phyloP scores from a whole-genome alignment of 2,888 invertebrate genomes.

The Hipparchia sbordonii region DNA sequence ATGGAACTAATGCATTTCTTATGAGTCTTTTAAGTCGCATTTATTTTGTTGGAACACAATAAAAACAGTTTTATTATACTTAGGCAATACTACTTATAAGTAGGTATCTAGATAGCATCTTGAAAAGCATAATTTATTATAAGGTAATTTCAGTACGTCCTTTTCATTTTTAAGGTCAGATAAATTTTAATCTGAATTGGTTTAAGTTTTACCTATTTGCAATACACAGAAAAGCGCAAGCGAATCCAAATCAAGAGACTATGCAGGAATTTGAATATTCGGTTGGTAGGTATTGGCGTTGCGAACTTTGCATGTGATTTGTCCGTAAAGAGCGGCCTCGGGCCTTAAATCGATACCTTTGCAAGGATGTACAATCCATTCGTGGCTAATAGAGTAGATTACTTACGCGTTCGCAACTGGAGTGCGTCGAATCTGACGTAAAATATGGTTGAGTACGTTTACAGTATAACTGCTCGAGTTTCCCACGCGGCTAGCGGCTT shows the following conservation, averaged over 20 bases:
- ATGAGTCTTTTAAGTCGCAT: conserved; percentile 4
- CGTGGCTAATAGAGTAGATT: conserved; percentile 65
- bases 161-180: background rate
- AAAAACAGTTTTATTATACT: background rate
- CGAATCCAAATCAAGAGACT: conserved; percentile 12
- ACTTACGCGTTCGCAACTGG: conserved; percentile 57
- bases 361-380: conserved; percentile 74
- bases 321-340: conserved; percentile 25
- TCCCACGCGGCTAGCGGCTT: conserved; percentile 66
- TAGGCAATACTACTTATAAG: too few species aligned
- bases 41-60: background rate
- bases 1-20: conserved; percentile 11
- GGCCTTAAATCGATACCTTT: conserved; percentile 43
- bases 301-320: background rate
- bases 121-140: too few species aligned
- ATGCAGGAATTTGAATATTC: conserved; percentile 9
- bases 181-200: too few species aligned
- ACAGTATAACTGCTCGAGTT: conserved; percentile 57
- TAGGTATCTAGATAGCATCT: too few species aligned
- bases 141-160: too few species aligned
- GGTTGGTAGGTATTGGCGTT: conserved; percentile 1
- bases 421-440: conserved; percentile 67
- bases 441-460: conserved; percentile 64
- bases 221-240: conserved; percentile 1
- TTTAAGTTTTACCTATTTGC: background rate